Evolutionary conservation across 2,797 vertebrate species (phyloP), one percentile per base, ranked within the genome.

Genomic region (Pseudopleuronectes americanus): DNA sequence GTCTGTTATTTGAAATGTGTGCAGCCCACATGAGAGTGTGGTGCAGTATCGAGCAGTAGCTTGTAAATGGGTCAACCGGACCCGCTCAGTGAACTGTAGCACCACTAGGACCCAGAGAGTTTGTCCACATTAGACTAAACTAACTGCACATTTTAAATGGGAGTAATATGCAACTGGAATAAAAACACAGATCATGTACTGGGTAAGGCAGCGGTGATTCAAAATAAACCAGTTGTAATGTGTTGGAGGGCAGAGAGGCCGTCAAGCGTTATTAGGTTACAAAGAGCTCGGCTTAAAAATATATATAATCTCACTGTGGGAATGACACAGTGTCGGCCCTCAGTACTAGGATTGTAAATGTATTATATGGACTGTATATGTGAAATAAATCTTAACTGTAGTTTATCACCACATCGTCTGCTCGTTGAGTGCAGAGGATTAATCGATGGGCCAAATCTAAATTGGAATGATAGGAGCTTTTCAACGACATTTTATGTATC

Each of bases 51-150:
- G 90, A 92, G 86, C 55, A 43, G 75, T 87, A 69, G 68, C 59
- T 71, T 84, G 80, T 87, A 94, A 94, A 91, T 94, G 87, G 93
- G 93, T 95, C 93, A 89, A 71, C 76, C 68, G 86, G 79, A n/a
- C n/a, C 65, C 17, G 52, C 83, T 83, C 64, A 8, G 77, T 73
- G 71, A 91, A 89, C 87, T 77, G 73, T 61, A 53, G 76, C 79
- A 48, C 79, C 64, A 81, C 73, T 69, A 76, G 57, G 76, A 81
- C 71, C 82, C 84, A 91, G 89, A 92, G 90, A 75, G 71, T 76
- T 87, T 76, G 85, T 83, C 90, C 41, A 67, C 64, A 82, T 85
- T 80, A 87, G 64, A 66, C 43, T 24, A 4, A 17, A 43, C 67
- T 45, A 61, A 65, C 55, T 85, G 59, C 38, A 56, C 54, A 60